These are phyloP conservation scores for Rhopalosiphum padi DNA, from an alignment of 1,140 invertebrate genomes.

Conservation along the genomic window DNA sequence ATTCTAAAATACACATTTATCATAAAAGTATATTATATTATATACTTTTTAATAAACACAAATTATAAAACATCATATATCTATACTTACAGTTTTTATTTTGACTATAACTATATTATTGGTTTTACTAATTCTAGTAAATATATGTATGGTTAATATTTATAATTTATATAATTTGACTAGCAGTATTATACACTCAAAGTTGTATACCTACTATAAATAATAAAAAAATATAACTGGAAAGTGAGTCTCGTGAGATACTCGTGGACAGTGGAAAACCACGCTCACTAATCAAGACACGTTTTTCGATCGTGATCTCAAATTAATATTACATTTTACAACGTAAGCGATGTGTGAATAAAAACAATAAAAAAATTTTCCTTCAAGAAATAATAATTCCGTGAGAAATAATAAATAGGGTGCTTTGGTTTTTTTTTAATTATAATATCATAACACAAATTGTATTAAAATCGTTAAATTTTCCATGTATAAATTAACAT, in stretches of 20 bases:
- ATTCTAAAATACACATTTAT: too few species aligned
- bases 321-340: not conserved
- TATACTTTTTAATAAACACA: too few species aligned
- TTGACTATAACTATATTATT: too few species aligned
- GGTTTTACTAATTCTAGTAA: not conserved
- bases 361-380: not conserved
- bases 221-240: not conserved
- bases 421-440: too few species aligned
- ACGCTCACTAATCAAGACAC: conserved; percentile 21
- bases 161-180: not conserved
- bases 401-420: not conserved
- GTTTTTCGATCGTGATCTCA: not conserved
- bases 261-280: not conserved
- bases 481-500: not conserved
- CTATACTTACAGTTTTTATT: too few species aligned
- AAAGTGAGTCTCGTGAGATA: not conserved
- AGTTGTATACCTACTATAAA: not conserved
- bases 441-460: not conserved
- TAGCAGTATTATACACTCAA: not conserved
- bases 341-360: not conserved
- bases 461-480: not conserved
- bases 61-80: too few species aligned
- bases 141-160: not conserved
- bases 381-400: not conserved
- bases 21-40: too few species aligned